Percentiles rank a stretch among this genome's conserved stretches.
Evolutionary conservation across 2,888 invertebrate species (phyloP).

Genomic region (Oxycera nigricornis): DNA sequence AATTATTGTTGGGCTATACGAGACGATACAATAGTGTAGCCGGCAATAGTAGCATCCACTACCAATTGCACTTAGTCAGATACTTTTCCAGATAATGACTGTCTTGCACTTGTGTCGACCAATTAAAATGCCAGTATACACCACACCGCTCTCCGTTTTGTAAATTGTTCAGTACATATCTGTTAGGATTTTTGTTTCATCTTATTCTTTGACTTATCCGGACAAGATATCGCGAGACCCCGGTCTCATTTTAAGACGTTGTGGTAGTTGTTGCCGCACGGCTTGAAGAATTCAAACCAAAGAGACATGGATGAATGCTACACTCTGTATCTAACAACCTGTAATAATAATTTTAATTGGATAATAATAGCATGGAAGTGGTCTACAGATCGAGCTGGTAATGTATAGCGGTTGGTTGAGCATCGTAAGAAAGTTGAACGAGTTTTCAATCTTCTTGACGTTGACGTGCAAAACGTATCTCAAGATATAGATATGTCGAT

Average conservation of each 20-base stretch:
- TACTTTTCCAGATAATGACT: conserved; percentile 27
- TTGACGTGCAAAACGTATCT: too few species aligned
- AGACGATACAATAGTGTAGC: background rate
- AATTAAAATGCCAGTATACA: conserved; percentile 35
- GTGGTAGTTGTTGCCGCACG: background rate
- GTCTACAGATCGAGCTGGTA: background rate
- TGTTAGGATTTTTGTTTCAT: background rate
- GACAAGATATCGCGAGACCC: background rate
- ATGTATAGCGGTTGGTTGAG: background rate
- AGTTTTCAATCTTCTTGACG: conserved; percentile 38
- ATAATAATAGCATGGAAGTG: conserved; percentile 44
- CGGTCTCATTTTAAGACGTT: background rate
- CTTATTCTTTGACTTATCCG: background rate
- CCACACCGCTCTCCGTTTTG: background rate
- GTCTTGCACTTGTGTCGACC: conserved; percentile 40
- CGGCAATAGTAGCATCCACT: background rate
- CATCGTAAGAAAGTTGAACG: conserved; percentile 7
- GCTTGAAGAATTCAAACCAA: background rate
- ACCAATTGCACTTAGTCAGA: conserved; percentile 6
- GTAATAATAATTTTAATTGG: conserved; percentile 47
- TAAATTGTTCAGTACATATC: background rate
- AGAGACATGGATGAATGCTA: background rate
- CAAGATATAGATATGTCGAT: too few species aligned
- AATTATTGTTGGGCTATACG: conserved; percentile 11
- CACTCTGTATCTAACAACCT: conserved; percentile 38